Percentiles rank a stretch among this genome's conserved stretches.
These are phyloP conservation scores for Epirrhoe alternata DNA, from an alignment of 2,888 invertebrate species.

Conservation along the genomic window DNA sequence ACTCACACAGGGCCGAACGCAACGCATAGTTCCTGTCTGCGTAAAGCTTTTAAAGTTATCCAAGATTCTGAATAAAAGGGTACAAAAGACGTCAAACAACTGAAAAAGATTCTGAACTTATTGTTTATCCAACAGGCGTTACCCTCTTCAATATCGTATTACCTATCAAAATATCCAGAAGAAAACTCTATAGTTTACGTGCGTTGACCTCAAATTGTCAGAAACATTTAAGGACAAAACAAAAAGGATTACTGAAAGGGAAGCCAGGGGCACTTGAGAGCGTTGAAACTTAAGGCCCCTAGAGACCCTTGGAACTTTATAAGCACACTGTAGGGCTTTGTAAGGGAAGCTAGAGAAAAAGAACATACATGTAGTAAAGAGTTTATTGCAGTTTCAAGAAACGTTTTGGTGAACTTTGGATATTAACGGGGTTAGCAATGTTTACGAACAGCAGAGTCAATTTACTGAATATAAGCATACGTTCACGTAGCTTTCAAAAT, in stretches of 20 bases:
- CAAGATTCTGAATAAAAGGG: background rate
- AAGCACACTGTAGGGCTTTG: conserved; percentile 27
- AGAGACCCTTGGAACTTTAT: conserved; percentile 29
- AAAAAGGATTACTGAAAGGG: conserved; percentile 38
- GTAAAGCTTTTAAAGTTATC: background rate
- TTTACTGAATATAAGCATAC: too few relatives aligned
- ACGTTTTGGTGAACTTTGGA: background rate
- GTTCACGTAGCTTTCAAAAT: too few relatives aligned
- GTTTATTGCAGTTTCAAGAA: background rate
- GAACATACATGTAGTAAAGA: background rate
- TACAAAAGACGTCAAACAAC: background rate
- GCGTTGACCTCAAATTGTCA: conserved; percentile 19
- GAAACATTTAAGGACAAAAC: conserved; percentile 36
- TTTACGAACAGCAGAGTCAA: too few relatives aligned
- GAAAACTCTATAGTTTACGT: conserved; percentile 9
- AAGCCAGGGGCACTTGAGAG: conserved; percentile 38
- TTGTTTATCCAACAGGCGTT: conserved; percentile 1
- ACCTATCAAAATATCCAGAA: background rate
- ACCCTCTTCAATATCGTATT: background rate
- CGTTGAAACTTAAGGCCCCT: conserved; percentile 35
- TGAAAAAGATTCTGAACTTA: conserved; percentile 2
- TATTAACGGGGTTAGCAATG: background rate
- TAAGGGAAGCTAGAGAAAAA: conserved; percentile 24
- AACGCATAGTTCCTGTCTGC: too few relatives aligned
- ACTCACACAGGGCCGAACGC: too few relatives aligned